These are phyloP conservation scores for Tokudaia tokunoshimensis DNA, from an alignment of 2,797 vertebrate genomes.

Conservation along the genomic window DNA sequence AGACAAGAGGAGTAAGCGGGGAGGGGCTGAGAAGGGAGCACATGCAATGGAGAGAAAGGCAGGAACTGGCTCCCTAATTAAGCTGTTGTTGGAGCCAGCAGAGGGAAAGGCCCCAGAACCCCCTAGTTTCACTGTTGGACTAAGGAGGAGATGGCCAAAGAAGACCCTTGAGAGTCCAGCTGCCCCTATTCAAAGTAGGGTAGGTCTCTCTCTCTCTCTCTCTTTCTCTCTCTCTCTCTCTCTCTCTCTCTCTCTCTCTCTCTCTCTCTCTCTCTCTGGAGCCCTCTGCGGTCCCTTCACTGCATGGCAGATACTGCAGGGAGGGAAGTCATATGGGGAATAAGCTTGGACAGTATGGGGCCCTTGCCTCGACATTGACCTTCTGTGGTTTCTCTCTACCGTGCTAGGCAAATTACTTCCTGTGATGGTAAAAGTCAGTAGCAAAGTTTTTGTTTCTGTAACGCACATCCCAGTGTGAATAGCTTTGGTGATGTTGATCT, in stretches of 20 bases:
- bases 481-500: fast-evolving
- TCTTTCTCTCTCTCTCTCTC: too few relatives aligned
- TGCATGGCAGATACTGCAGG: fast-evolving
- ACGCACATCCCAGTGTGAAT: neutral
- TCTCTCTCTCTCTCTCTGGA: too few relatives aligned
- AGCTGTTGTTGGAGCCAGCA: constrained; percentile 65
- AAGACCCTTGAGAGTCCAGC: neutral
- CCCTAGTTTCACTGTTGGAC: neutral
- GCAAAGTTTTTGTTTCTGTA: neutral
- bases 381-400: neutral
- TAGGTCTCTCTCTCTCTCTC: too few relatives aligned
- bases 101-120: neutral
- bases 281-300: neutral
- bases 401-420: neutral
- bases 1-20: constrained; percentile 58
- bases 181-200: neutral
- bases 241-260: too few relatives aligned
- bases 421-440: neutral
- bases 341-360: neutral
- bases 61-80: constrained; percentile 81
- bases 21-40: constrained; percentile 23
- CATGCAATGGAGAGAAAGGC: neutral
- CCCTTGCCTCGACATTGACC: neutral
- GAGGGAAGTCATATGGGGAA: neutral
- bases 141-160: neutral